These are phyloP conservation scores for Arctopsyche grandis DNA, from an alignment of 1,140 invertebrate species.

Conservation along the genomic window DNA sequence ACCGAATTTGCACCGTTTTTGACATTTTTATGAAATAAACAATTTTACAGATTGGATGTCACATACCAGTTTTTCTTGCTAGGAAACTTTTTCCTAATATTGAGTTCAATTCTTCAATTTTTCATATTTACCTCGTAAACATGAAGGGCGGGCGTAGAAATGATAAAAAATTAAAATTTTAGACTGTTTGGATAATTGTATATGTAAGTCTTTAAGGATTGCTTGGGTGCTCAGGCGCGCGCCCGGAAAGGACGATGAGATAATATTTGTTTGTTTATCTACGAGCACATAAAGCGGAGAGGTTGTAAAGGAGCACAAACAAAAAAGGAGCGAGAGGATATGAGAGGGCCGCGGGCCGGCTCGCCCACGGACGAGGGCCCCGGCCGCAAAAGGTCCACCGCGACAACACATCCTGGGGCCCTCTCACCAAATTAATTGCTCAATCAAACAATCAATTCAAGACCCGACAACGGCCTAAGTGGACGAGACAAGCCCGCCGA, in stretches of 20 bases:
- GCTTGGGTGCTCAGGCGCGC: not conserved
- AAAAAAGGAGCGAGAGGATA: conserved; percentile 10
- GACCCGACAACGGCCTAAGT: conserved; percentile 51
- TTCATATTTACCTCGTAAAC: too few species aligned
- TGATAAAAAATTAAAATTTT: too few species aligned
- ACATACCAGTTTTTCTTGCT: too few species aligned
- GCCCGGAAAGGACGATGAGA: conserved; percentile 35
- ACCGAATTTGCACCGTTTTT: too few species aligned
- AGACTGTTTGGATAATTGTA: too few species aligned
- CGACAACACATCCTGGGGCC: conserved; percentile 49
- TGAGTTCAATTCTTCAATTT: too few species aligned
- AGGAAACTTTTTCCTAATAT: too few species aligned
- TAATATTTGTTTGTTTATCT: conserved; percentile 41
- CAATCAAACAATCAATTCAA: conserved; percentile 55
- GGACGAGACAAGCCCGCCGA: conserved; percentile 40
- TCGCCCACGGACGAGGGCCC: conserved; percentile 33
- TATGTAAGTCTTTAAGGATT: too few species aligned
- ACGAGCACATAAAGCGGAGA: conserved; percentile 13
- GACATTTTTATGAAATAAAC: too few species aligned
- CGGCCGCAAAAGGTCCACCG: conserved; percentile 46
- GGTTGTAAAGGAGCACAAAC: conserved; percentile 34
- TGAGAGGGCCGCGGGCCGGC: conserved; percentile 26
- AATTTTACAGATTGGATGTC: too few species aligned
- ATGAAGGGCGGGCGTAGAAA: too few species aligned
- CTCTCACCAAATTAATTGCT: conserved; percentile 54